phyloP scores from a whole-genome alignment of 2,888 invertebrate species.

The Neoaliturus tenellus region DNA sequence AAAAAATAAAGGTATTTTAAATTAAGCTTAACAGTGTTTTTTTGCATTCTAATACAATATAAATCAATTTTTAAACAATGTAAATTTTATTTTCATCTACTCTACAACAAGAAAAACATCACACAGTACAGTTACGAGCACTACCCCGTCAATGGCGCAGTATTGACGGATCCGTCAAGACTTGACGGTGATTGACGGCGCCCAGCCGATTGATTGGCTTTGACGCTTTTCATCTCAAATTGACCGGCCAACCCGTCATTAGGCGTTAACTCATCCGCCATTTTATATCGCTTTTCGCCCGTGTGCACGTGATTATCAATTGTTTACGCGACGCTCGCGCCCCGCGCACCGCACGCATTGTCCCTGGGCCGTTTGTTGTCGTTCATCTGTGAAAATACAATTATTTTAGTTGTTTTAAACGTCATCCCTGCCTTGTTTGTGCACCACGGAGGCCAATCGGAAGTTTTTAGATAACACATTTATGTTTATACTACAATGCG shows the following conservation, averaged over 20 bases:
- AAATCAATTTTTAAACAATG: too few relatives aligned
- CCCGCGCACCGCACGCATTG: not conserved
- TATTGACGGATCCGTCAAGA: not conserved
- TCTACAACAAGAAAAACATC: too few relatives aligned
- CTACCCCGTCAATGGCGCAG: not conserved
- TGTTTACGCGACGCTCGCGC: conserved; percentile 32
- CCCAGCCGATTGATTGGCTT: conserved; percentile 34
- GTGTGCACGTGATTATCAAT: conserved; percentile 2
- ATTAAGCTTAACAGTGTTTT: too few relatives aligned
- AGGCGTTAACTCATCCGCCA: conserved; percentile 45
- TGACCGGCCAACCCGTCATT: conserved; percentile 46
- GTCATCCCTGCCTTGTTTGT: not conserved
- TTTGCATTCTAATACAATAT: too few relatives aligned
- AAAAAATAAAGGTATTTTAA: too few relatives aligned
- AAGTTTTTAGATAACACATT: too few relatives aligned
- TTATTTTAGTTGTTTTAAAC: conserved; percentile 34
- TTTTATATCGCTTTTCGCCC: conserved; percentile 42
- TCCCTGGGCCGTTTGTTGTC: not conserved
- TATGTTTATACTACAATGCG: too few relatives aligned
- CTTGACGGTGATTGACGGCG: not conserved
- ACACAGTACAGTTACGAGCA: too few relatives aligned
- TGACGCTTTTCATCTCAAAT: conserved; percentile 51
- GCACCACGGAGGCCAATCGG: not conserved
- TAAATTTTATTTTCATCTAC: too few relatives aligned
- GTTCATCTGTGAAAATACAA: conserved; percentile 14